Base-by-base conservation (phyloP, 2,888 invertebrate species). In the Dugesia japonica region DNA sequence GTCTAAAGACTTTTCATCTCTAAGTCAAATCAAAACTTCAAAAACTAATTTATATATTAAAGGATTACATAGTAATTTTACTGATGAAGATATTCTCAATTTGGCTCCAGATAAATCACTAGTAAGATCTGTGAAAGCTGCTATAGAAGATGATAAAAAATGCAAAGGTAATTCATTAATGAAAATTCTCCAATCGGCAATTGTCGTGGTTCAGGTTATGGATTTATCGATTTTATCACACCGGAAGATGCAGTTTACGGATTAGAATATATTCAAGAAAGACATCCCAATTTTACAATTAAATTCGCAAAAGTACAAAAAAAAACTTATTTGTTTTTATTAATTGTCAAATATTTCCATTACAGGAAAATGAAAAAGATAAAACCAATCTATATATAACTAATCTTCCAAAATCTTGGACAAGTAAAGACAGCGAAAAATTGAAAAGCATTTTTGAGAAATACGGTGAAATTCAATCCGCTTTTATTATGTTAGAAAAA, bases 401-500 rank as follows among this genome's bases (percentile, higher is more conserved):
- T 7, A 77, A 77, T 71, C 42, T 77, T 23, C 77, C 77, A 31
- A 77, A 77, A 71, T 42, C 76, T 4, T 77, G 75, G 76, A 56
- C 76, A 20, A 76, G 74, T 7, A 77, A 77, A 28, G 77, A 77
- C 33, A 77, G 76, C 26, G 77, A 77, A 17, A 76, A 76, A 26
- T 56, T 77, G 76, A 56, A 77, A 33, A 56, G 56, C 20, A 20
- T 77, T 1, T 77, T 77, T 71, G 20, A 38, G 13, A 42, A 77
- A 28, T 77, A 42, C 31, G 77, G 77, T 7, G 56, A 56, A 56
- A 77, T 77, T 31, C 76, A 77, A 20, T 77, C 77, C 1, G 77
- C 77, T 13, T 77, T 77, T 31, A 56, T 77, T 17, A 77, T 77
- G 77, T 76, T 77, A 4, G 77, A 77, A 38, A 77, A 42, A 28